These are phyloP conservation scores for Bursaphelenchus okinawaensis DNA, from an alignment of 2,888 invertebrate genomes.

Conservation along the genomic window DNA sequence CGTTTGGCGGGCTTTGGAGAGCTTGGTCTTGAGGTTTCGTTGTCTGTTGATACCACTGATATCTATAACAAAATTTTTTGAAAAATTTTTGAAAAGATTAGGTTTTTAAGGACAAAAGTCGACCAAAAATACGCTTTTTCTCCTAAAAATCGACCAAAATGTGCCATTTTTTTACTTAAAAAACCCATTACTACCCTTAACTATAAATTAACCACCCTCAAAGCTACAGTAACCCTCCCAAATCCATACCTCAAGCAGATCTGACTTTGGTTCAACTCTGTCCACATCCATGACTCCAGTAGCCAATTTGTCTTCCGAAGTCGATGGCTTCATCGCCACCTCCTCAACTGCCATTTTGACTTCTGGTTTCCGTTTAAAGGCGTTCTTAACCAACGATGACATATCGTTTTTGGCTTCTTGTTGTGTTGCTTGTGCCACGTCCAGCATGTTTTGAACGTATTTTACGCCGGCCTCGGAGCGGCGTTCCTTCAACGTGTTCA, in stretches of 20 bases:
- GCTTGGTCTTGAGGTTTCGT: constrained; percentile 8
- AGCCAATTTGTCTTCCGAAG: background rate
- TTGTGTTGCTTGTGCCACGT: constrained; percentile 17
- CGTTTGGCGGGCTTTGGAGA: constrained; percentile 13
- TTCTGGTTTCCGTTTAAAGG: constrained; percentile 9
- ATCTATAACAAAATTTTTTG: background rate
- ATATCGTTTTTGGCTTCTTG: constrained; percentile 13
- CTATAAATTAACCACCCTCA: too few relatives aligned
- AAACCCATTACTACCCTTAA: too few relatives aligned
- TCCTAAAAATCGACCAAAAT: too few relatives aligned
- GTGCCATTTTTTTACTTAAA: too few relatives aligned
- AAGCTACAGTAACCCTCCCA: too few relatives aligned
- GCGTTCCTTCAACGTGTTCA: constrained; percentile 27
- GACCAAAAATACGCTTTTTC: too few relatives aligned
- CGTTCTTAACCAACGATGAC: constrained; percentile 11
- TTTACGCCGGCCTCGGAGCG: constrained; percentile 35
- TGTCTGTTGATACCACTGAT: background rate
- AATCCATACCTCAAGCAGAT: too few relatives aligned
- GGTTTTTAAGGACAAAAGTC: too few relatives aligned
- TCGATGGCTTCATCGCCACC: background rate
- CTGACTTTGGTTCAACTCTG: too few relatives aligned
- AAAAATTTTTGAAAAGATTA: too few relatives aligned
- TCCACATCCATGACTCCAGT: background rate
- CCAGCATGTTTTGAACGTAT: constrained; percentile 35
- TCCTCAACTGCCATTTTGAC: constrained; percentile 1